Base-by-base conservation (phyloP, 2,888 invertebrate species). In the Digitonthophagus gazella region DNA sequence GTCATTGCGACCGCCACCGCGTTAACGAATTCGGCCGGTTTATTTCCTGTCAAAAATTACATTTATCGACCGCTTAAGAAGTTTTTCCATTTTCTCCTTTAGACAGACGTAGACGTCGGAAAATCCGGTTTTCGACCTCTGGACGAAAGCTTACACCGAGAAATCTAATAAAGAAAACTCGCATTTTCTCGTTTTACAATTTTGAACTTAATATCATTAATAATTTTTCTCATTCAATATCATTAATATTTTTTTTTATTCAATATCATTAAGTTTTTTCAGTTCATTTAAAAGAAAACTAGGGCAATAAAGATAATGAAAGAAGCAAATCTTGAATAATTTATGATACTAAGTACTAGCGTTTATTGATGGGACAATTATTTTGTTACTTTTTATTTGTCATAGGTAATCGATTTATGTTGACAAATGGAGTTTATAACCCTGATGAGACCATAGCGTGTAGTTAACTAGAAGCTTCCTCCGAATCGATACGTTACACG, bases 41-140 rank as follows among this genome's bases (percentile, higher is more conserved):
- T 61, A 61, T 61, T 61, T 61, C 61, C 61, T 61, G 61, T 61
- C 20, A 61, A 61, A 61, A 61, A 61, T 61, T 61, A 20, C 61
- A 61, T 61, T 61, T 61, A 61, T 61, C 61, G 20, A 61, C 61
- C 20, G 61, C 20, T 61, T 61, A 61, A n/a, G 20, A 19, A 18
- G 61, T 61, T 18, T 61, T 61, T 61, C 61, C 61, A 44, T 44
- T 44, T 44, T 44, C 28, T 11, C 1, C 11, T 11, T 44, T 44
- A 44, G 28, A 44, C 28, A 44, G 28, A 44, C 28, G 28, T 44
- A 44, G 28, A 44, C 28, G 28, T 44, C 28, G 28, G 28, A 44
- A 44, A 44, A 44, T 44, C 28, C 28, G n/a, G n/a, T n/a, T n/a
- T n/a, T n/a, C n/a, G n/a, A 44, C 28, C 28, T 8, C 2, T 44